phyloP scores from a whole-genome alignment of 2,888 invertebrate species.

The Papilio protenor region DNA sequence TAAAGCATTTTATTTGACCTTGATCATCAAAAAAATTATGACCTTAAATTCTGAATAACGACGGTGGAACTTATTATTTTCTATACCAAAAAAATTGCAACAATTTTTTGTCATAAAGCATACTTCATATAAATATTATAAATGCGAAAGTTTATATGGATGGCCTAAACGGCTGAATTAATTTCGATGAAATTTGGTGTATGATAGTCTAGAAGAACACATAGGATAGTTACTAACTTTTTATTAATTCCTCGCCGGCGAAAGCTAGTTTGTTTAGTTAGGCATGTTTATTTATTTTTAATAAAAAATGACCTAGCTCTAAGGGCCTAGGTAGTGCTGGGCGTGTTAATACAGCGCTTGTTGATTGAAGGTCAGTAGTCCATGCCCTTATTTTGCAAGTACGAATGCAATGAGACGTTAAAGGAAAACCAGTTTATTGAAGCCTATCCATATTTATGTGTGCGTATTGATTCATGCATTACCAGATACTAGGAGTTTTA shows the following conservation, averaged over 20 bases:
- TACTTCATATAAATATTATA: too few relatives aligned
- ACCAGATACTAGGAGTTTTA: conserved; percentile 3
- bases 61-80: neutral
- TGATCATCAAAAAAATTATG: neutral
- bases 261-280: too few relatives aligned
- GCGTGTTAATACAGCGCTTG: conserved; percentile 13
- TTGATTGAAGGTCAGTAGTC: conserved; percentile 32
- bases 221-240: too few relatives aligned
- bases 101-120: neutral
- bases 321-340: neutral
- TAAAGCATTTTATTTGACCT: neutral
- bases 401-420: conserved; percentile 36
- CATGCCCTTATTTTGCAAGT: conserved; percentile 36
- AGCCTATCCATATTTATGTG: conserved; percentile 18
- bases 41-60: neutral
- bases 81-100: neutral
- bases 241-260: too few relatives aligned
- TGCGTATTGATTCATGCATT: conserved; percentile 14
- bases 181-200: too few relatives aligned
- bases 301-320: neutral
- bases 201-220: too few relatives aligned
- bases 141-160: too few relatives aligned
- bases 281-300: neutral
- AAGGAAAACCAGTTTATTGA: conserved; percentile 32
- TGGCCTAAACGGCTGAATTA: too few relatives aligned